Evolutionary conservation across 2,888 invertebrate species (phyloP).

Genomic region (Phyto melanocephala): DNA sequence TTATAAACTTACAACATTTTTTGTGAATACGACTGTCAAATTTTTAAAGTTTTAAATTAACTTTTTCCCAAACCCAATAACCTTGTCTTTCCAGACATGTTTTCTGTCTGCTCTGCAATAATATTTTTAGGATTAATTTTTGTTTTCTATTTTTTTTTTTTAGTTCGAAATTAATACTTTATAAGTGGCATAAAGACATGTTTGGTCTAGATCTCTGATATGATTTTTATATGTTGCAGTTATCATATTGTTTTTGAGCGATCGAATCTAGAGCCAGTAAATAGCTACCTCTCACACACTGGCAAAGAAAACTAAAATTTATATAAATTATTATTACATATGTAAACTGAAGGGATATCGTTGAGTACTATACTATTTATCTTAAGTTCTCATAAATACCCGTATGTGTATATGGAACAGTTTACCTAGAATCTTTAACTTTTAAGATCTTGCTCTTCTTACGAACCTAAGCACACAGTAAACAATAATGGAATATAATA

Average conservation of each 20-base stretch:
- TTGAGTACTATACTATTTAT: not conserved
- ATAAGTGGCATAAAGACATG: slow-evolving; percentile 58
- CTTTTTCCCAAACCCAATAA: not conserved
- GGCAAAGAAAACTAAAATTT: not conserved
- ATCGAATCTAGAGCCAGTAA: not conserved
- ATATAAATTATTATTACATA: slow-evolving; percentile 28
- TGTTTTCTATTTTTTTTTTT: slow-evolving; percentile 2
- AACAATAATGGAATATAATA: slow-evolving; percentile 31
- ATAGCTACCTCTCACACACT: slow-evolving; percentile 20
- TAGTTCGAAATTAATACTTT: slow-evolving; percentile 53
- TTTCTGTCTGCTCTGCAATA: not conserved
- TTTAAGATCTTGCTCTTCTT: slow-evolving; percentile 45
- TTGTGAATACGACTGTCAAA: too few relatives aligned
- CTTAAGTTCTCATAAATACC: not conserved
- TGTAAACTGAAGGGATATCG: slow-evolving; percentile 9
- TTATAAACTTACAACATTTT: too few relatives aligned
- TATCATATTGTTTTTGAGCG: slow-evolving; percentile 21
- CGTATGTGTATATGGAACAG: slow-evolving; percentile 3
- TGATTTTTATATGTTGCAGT: slow-evolving; percentile 4
- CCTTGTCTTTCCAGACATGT: not conserved
- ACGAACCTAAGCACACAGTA: slow-evolving; percentile 1
- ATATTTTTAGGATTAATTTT: not conserved
- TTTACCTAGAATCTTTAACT: slow-evolving; percentile 35
- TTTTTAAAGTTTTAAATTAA: too few relatives aligned
- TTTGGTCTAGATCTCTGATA: slow-evolving; percentile 49